Evolutionary conservation across 2,797 vertebrate genomes (phyloP).

Genomic region (Brachymystax lenok): DNA sequence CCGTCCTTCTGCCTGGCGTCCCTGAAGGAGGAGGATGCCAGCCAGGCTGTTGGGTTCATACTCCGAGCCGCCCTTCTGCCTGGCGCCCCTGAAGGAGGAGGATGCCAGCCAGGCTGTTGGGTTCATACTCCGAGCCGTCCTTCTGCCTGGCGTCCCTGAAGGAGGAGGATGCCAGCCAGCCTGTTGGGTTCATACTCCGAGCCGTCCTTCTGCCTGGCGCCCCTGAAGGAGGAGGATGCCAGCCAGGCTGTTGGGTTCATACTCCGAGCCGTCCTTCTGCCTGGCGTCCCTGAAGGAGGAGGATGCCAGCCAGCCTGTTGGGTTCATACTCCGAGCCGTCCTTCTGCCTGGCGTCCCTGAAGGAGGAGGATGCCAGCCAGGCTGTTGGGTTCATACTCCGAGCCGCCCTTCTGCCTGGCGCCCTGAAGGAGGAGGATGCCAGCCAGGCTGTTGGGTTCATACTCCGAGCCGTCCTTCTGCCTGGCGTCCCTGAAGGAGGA

Average conservation of each 20-base stretch:
- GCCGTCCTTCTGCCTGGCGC: not conserved
- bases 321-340: not conserved
- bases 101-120: not conserved
- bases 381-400: not conserved
- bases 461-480: not conserved
- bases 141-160: not conserved
- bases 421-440: not conserved
- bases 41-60: no score
- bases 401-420: not conserved
- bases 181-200: not conserved
- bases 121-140: not conserved
- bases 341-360: not conserved
- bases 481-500: not conserved
- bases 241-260: not conserved
- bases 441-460: not conserved
- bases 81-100: no score
- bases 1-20: no score
- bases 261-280: not conserved
- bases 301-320: no score
- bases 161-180: no score
- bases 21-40: no score
- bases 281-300: not conserved
- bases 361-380: no score
- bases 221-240: not conserved
- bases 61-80: no score